These are phyloP conservation scores for Mythimna pallens DNA, from an alignment of 2,888 invertebrate species.

Conservation along the genomic window DNA sequence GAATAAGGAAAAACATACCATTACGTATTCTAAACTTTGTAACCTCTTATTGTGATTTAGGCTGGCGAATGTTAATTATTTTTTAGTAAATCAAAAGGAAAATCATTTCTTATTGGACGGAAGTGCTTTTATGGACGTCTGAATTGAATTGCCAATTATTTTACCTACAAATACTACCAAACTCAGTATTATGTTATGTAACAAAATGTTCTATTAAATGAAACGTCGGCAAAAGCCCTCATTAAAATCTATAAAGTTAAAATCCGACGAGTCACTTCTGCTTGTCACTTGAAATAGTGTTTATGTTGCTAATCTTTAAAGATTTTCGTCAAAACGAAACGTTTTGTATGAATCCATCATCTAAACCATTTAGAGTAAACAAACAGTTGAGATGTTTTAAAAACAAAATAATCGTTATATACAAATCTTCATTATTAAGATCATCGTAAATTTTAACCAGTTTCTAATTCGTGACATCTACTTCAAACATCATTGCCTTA, in stretches of 20 bases:
- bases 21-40: slow-evolving; percentile 9
- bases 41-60: slow-evolving; percentile 15
- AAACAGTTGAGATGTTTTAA: slow-evolving; percentile 1
- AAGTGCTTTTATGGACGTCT: neutral
- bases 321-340: slow-evolving; percentile 8
- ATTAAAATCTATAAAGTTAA: neutral
- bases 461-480: slow-evolving; percentile 3
- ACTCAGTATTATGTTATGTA: neutral
- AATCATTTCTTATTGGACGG: neutral
- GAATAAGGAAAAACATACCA: slow-evolving; percentile 8
- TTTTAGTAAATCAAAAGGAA: neutral
- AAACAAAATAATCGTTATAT: slow-evolving; percentile 7
- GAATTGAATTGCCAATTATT: slow-evolving; percentile 17
- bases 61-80: neutral
- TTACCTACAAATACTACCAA: slow-evolving; percentile 5
- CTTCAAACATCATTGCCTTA: slow-evolving; percentile 40
- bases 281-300: slow-evolving; percentile 27
- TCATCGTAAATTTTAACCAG: neutral
- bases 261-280: slow-evolving; percentile 13
- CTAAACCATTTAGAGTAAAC: slow-evolving; percentile 3
- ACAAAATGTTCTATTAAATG: neutral
- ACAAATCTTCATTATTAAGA: neutral
- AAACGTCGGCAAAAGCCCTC: neutral
- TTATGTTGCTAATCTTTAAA: slow-evolving; percentile 19
- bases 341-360: slow-evolving; percentile 3